Base-by-base conservation (phyloP, 23 tunicate genomes). In the Ascidia mentula region DNA sequence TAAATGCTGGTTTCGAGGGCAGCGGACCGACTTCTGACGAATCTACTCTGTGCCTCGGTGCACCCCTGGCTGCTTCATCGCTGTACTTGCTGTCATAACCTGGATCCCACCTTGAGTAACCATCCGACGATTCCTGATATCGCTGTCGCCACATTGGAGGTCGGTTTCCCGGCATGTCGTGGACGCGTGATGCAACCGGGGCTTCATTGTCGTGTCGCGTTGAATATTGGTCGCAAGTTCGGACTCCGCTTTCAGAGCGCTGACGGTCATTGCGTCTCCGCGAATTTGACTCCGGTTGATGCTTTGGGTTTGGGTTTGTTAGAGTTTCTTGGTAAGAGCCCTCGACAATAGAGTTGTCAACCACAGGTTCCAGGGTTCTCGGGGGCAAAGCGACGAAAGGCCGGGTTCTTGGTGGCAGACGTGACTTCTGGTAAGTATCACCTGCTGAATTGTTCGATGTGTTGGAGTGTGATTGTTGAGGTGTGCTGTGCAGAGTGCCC, bases 391-490 rank as follows among this genome's bases (percentile, higher is more conserved):
- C 97, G 36, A 91, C 90, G 32, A 91, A 22, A 12, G 97, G 97
- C 34, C 97, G 72, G 18, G 97, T 91, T 69, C 89, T 71, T 0
- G 97, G 97, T 0, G 97, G 97, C 0, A 85, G 84, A 6, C 97
- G 69, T 13, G 93, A 77, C 40, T 72, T 65, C 4, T 53, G 65
- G 32, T 60, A 32, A 59, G 20, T 32, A 17, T 82, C 77, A 39
- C 75, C 72, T 13, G 34, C 78, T 31, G 59, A 18, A 6, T 32
- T 40, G 24, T 74, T 37, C 6, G 86, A 77, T 31, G 22, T 65
- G 26, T 36, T 72, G 0, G 40, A 37, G 12, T 65, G 42, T 1
- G 86, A 24, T 28, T 82, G 81, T 6, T 73, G 82, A 32, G 7
- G 26, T 9, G 70, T 36, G 31, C 40, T 72, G 40, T 86, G 90